Conservation (phyloP, 2,113 vertebrate genomes). For the Axis porcinus region DNA sequence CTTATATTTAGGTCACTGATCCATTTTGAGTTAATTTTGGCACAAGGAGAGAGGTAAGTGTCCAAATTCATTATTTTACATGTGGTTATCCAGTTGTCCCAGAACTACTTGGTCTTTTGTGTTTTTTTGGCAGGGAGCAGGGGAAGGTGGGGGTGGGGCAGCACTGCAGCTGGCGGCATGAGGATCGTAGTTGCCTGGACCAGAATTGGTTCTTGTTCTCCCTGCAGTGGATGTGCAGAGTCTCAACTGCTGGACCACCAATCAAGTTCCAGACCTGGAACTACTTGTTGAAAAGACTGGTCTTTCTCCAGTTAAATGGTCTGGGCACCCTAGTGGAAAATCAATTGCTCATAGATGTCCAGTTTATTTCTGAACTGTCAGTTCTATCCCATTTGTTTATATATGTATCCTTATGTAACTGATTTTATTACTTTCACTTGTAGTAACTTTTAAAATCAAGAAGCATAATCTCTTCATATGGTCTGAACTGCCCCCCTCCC, state of each 20-base stretch:
- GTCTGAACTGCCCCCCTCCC: neutral
- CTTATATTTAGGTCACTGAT: neutral
- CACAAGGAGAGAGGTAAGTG: neutral
- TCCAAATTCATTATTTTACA: neutral
- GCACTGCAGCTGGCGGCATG: accelerated
- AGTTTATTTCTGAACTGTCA: neutral
- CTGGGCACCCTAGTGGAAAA: neutral
- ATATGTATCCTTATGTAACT: neutral
- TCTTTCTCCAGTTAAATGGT: neutral
- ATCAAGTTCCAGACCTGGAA: neutral
- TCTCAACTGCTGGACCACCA: neutral
- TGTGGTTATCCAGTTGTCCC: neutral
- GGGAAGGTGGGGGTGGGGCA: neutral
- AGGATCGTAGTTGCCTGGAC: neutral
- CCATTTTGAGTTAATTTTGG: neutral
- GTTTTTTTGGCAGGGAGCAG: accelerated
- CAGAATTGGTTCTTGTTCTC: neutral
- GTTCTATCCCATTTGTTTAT: neutral
- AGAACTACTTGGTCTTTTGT: neutral
- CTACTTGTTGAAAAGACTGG: neutral
- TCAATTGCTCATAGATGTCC: neutral
- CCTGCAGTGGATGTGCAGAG: accelerated
- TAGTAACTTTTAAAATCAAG: neutral
- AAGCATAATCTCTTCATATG: neutral
- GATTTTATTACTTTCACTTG: neutral